These are phyloP conservation scores for Cebuella pygmaea DNA, from an alignment of 2,797 vertebrate species.

Conservation along the genomic window DNA sequence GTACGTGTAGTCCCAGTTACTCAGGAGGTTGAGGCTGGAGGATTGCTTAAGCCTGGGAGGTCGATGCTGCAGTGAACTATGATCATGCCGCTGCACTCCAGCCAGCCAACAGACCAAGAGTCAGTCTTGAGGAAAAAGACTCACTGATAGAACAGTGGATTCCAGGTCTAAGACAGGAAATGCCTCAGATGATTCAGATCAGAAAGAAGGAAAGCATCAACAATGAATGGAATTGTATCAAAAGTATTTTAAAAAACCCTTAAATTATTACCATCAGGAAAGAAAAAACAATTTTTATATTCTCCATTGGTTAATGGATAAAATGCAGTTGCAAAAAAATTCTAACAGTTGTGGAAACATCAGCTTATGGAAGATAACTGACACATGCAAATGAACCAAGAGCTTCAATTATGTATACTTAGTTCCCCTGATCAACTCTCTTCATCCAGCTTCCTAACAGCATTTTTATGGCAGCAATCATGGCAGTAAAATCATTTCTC, in stretches of 20 bases:
- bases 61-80: background rate
- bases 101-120: background rate
- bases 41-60: background rate
- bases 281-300: background rate
- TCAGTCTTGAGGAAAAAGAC: background rate
- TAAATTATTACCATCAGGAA: slow-evolving; percentile 16
- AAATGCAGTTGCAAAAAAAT: background rate
- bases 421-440: background rate
- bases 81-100: background rate
- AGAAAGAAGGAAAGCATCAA: background rate
- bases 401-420: background rate
- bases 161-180: background rate
- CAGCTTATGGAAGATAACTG: background rate
- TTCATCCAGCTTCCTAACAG: background rate
- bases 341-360: background rate
- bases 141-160: background rate
- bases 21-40: background rate
- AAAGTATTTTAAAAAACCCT: background rate
- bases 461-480: slow-evolving; percentile 2
- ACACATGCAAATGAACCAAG: background rate
- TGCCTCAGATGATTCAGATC: background rate
- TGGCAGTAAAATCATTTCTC: slow-evolving; percentile 31
- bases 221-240: background rate
- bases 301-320: background rate
- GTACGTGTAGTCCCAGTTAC: background rate